Base-by-base conservation (phyloP, 2,797 vertebrate genomes). In the Artibeus jamaicensis region DNA sequence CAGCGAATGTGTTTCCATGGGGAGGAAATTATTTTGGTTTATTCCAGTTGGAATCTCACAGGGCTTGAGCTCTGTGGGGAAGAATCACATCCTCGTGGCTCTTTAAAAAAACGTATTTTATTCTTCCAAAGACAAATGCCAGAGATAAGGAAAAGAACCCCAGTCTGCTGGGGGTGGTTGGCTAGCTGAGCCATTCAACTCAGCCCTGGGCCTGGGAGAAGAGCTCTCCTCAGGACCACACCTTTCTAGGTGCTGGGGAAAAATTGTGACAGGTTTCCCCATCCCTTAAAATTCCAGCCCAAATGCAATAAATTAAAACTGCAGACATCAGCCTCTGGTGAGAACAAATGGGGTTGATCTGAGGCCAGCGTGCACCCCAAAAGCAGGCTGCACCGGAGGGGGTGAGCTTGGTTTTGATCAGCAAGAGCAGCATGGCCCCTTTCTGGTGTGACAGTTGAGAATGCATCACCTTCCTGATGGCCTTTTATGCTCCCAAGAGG, bases 1-100 rank as follows among this genome's bases (percentile, higher is more conserved):
- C 3, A 94, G 37, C 10, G 68, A 86, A 46, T 5, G 19, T 0
- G 48, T 53, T 86, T 12, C 44, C 37, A 9, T 9, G 62, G 68
- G 50, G 65, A 95, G 87, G 59, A 93, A 44, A 78, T 86, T 92
- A 96, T 81, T 90, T 88, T 74, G 29, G 46, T 55, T 10, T 88
- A 84, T 83, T 96, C 46, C 21, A 34, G 22, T 44, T 7, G 34
- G 57, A 81, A 71, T 44, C 42, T 91, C 71, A 53, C 4, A 53
- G 70, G 73, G 19, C 24, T 84, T 85, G 71, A 39, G 24, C 21
- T 44, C 9, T 32, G 5, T 0, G 29, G 4, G 24, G 37, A 83
- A 86, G 83, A 95, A 39, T 74, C 39, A 34, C 5, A 86, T 18
- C 50, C 55, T 65, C 15, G 87, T 44, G 81, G 24, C 21, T 88